Evolutionary conservation across 2,797 vertebrate genomes (phyloP), one percentile per base, ranked within the genome.

Genomic region (Diplodus sargus): DNA sequence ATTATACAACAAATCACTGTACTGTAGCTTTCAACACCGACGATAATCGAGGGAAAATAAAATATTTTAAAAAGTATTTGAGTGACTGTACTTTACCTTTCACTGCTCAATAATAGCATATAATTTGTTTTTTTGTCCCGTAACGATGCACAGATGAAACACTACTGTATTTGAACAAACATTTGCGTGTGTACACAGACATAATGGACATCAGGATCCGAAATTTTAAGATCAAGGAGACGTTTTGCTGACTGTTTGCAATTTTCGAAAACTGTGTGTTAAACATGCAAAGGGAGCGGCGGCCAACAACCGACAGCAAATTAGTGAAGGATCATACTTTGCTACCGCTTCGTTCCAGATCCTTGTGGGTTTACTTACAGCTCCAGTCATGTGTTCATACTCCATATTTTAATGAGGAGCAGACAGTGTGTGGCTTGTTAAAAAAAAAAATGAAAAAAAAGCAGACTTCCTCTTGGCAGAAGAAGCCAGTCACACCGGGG

Each of bases 321-420:
- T 89, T 83, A 90, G 79, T 68, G 69, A 68, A 80, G 82, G 85
- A 90, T 93, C 91, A 81, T 30, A 68, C 90, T 81, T 75, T 58
- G 89, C 91, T 91, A 91, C 92, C 79, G 85, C 89, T 92, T 30
- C 80, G 82, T 78, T 93, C 90, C 92, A 93, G 86, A 87, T 89
- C 84, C 81, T 87, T 91, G 90, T 85, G 89, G 94, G 71, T 92
- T 94, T 81, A 70, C 90, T 90, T 70, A 65, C 72, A 86, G 90
- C 90, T 87, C 57, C 25, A 87, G 69, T 91, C 90, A 90, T 90
- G 85, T 90, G 85, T 87, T 90, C 87, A 79, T 86, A 75, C 79
- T 92, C 87, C 84, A 90, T 92, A 90, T 92, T 94, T 93, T 95
- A 94, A 94, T 90, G 84, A 91, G 86, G 74, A 90, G 86, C 93